phyloP scores from a whole-genome alignment of 2,888 invertebrate species.

The Trypoxylon attenuatum region DNA sequence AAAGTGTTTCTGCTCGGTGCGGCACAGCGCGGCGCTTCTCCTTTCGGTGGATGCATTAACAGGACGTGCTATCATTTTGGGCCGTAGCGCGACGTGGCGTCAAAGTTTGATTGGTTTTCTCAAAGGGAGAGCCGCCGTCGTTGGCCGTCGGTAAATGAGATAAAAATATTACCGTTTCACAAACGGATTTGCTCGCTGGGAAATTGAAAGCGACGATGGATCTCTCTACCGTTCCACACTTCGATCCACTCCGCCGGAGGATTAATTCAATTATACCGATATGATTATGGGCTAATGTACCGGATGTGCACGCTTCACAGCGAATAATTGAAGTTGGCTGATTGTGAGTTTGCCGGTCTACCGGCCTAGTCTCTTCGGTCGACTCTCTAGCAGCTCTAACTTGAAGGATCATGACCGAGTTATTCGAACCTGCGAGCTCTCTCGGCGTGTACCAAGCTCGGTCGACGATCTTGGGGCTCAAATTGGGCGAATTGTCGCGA shows the following conservation, averaged over 20 bases:
- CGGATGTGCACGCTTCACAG: conserved; percentile 1
- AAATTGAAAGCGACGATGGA: conserved; percentile 9
- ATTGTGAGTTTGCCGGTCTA: too few relatives aligned
- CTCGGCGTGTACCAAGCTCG: too few relatives aligned
- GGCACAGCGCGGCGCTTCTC: too few relatives aligned
- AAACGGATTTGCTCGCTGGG: conserved; percentile 4
- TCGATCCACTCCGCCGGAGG: conserved; percentile 11
- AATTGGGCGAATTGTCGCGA: too few relatives aligned
- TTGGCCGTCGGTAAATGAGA: conserved; percentile 1
- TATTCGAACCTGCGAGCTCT: too few relatives aligned
- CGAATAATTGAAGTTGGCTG: conserved; percentile 8
- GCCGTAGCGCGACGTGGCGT: background rate
- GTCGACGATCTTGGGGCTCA: too few relatives aligned
- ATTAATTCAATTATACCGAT: conserved; percentile 16
- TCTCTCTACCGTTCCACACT: background rate
- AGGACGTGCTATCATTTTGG: too few relatives aligned
- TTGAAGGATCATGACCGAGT: too few relatives aligned
- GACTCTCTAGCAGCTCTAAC: too few relatives aligned
- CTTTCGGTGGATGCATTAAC: too few relatives aligned
- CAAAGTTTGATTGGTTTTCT: background rate
- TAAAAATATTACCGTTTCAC: conserved; percentile 20
- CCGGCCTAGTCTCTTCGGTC: too few relatives aligned
- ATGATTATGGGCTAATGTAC: conserved; percentile 11
- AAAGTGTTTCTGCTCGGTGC: too few relatives aligned
- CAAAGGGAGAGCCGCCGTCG: background rate